Conservation (phyloP, 2,113 vertebrate species). For the Mirounga angustirostris region DNA sequence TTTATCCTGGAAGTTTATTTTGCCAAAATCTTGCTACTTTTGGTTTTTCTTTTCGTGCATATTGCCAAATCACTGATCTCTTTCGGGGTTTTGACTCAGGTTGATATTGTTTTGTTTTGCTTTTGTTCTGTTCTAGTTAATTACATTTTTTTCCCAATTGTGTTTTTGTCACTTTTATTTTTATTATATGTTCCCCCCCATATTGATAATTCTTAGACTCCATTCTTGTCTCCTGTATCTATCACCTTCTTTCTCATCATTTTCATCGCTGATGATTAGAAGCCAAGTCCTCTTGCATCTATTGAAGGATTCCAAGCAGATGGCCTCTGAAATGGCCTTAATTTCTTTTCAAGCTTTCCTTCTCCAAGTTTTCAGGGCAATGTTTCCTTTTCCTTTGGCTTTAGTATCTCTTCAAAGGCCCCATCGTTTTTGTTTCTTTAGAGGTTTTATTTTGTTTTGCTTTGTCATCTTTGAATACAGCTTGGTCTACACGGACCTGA, state of each 20-base stretch:
- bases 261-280: not conserved
- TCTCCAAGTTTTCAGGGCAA: not conserved
- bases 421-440: not conserved
- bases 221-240: not conserved
- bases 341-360: conserved; percentile 33
- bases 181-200: not conserved
- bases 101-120: not conserved
- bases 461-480: conserved; percentile 13
- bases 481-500: not conserved
- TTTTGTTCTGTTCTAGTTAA: not conserved
- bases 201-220: not conserved
- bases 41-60: not conserved
- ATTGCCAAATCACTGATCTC: not conserved
- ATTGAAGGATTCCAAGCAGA: not conserved
- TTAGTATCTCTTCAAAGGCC: not conserved
- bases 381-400: conserved; percentile 11
- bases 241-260: not conserved
- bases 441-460: not conserved
- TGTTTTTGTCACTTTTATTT: conserved; percentile 2
- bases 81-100: not conserved
- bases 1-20: conserved; percentile 50
- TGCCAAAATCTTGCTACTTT: not conserved
- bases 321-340: not conserved
- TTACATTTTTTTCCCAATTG: not conserved
- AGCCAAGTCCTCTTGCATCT: not conserved